Conservation (phyloP, 2,797 vertebrate genomes). For the Scomberomorus guttatus region DNA sequence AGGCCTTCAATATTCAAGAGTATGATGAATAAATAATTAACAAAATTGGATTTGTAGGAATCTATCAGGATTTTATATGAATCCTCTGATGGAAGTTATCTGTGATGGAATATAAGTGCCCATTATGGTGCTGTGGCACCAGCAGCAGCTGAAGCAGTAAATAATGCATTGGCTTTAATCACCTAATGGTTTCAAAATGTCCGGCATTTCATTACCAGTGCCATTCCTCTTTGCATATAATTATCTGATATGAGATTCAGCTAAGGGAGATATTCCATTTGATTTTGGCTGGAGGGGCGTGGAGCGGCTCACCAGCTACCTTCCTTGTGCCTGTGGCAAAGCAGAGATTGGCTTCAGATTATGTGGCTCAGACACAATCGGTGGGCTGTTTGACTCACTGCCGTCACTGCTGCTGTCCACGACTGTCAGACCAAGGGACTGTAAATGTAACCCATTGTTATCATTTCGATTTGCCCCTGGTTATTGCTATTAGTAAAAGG, state of each 20-base stretch:
- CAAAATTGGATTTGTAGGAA: conserved; percentile 59
- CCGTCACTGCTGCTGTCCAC: conserved; percentile 29
- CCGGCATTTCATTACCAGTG: conserved; percentile 80
- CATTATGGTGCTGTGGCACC: conserved; percentile 66
- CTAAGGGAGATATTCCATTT: conserved; percentile 73
- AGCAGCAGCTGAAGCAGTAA: conserved; percentile 82
- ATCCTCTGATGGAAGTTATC: conserved; percentile 55
- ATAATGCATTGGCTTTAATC: conserved; percentile 87
- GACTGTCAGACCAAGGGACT: conserved; percentile 43
- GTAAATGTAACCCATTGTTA: conserved; percentile 53
- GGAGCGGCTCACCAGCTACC: conserved; percentile 42
- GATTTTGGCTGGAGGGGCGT: conserved; percentile 65
- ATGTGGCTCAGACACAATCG: conserved; percentile 57
- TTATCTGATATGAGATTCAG: conserved; percentile 80
- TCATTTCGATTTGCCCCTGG: conserved; percentile 40
- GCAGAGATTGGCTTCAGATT: conserved; percentile 62
- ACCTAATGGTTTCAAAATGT: conserved; percentile 84
- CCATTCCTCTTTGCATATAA: conserved; percentile 75
- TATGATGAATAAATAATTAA: conserved; percentile 59
- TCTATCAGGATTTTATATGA: conserved; percentile 38
- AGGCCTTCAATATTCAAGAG: conserved; percentile 53
- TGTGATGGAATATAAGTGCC: conserved; percentile 62
- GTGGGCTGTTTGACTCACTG: conserved; percentile 44
- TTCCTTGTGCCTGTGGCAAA: conserved; percentile 41
- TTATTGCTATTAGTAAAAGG: conserved; percentile 41